Evolutionary conservation across 2,113 vertebrate genomes (phyloP), one percentile per base, ranked within the genome.

Genomic region (Python bivittatus): DNA sequence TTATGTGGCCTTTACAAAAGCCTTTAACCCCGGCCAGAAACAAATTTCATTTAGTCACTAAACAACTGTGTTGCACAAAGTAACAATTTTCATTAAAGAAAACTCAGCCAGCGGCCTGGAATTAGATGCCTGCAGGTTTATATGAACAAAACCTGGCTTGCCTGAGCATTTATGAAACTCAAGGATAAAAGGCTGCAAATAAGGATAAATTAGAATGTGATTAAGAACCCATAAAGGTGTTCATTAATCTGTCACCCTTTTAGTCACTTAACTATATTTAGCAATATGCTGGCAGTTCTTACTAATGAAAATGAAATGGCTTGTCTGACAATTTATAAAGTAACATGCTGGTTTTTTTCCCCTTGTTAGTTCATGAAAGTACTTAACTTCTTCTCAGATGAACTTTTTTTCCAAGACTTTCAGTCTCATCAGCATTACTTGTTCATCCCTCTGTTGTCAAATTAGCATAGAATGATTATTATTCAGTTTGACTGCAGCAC

Each of bases 31-130:
- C 57, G 33, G 56, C 53, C 42, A 61, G 44, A 53, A 83, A 52
- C 25, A 84, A 88, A 92, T 60, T 52, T 60, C 42, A 83, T 92
- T 84, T 88, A 84, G 68, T 92, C 87, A 42, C 56, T 89, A 92
- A 84, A 92, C 86, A 84, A 92, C 52, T 88, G 72, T 17, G 23
- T 89, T 38, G 8, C 13, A 84, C 42, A 84, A 84, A 84, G 91
- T 92, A 84, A 92, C 87, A 84, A 61, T 92, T 92, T 89, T 92
- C 56, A 92, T 92, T 92, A 84, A 92, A 53, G 42, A 89, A 84
- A 84, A 33, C 68, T 42, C 72, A 89, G 42, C 44, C 87, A 89
- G 87, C 61, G 57, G 91, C 44, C 68, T 89, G 87, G 84, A 89
- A 92, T 92, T 89, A 88, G 56, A 92, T 61, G 33, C 72, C n/a